Evolutionary conservation across 2,888 invertebrate species (phyloP).

Genomic region (Hypolimnas misippus): DNA sequence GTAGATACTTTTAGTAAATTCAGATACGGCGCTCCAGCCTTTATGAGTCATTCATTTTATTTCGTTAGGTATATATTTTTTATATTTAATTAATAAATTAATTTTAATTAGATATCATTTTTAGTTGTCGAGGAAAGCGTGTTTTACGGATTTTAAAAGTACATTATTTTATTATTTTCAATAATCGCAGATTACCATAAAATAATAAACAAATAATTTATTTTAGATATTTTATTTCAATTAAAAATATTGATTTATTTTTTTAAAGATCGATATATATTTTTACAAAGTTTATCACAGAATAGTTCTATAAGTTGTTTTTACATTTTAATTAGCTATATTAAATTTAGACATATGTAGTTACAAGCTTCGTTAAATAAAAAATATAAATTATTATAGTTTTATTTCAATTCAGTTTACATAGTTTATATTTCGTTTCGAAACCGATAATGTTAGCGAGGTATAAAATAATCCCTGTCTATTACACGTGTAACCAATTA

Average conservation of each 20-base stretch:
- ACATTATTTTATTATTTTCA: too few relatives aligned
- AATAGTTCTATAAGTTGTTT: slow-evolving; percentile 29
- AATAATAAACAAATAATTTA: too few relatives aligned
- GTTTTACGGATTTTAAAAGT: too few relatives aligned
- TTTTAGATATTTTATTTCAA: too few relatives aligned
- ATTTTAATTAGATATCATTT: too few relatives aligned
- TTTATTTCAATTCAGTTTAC: neutral
- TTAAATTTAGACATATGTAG: neutral
- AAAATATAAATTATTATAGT: neutral
- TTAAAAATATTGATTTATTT: slow-evolving; percentile 12
- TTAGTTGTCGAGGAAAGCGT: too few relatives aligned
- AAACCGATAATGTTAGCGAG: neutral
- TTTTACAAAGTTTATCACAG: slow-evolving; percentile 48
- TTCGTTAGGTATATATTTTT: too few relatives aligned
- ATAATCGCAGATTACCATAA: too few relatives aligned
- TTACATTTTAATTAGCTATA: neutral
- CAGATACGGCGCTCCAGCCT: too few relatives aligned
- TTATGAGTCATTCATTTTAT: too few relatives aligned
- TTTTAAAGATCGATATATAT: neutral
- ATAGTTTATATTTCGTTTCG: neutral
- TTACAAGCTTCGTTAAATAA: neutral
- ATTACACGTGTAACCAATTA: neutral
- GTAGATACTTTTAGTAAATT: too few relatives aligned
- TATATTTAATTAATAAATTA: too few relatives aligned
- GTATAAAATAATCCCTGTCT: neutral